These are phyloP conservation scores for Percina caprodes DNA, from an alignment of 2,113 vertebrate species.

Conservation along the genomic window DNA sequence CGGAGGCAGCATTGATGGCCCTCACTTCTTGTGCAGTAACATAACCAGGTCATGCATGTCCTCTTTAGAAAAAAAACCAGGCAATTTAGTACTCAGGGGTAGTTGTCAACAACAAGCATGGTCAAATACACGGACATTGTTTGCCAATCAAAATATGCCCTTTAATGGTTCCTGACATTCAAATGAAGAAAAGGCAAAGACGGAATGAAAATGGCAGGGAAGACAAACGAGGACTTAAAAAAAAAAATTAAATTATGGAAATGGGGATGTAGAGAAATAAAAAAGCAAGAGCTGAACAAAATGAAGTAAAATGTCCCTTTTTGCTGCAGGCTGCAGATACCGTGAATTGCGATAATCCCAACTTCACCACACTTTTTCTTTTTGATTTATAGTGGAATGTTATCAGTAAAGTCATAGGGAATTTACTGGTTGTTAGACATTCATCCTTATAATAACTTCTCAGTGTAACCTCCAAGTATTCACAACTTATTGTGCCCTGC, in stretches of 20 bases:
- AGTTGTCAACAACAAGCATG: slow-evolving; percentile 32
- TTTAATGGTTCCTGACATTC: slow-evolving; percentile 41
- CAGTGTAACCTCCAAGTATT: slow-evolving; percentile 19
- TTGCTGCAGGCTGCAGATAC: slow-evolving; percentile 38
- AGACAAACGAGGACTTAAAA: slow-evolving; percentile 7
- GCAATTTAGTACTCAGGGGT: slow-evolving; percentile 40
- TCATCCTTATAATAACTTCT: slow-evolving; percentile 40
- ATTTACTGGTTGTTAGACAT: slow-evolving; percentile 43
- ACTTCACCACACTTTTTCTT: not conserved
- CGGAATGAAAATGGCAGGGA: not conserved
- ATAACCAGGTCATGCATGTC: slow-evolving; percentile 69
- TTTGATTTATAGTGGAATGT: slow-evolving; percentile 51
- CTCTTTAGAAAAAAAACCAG: slow-evolving; percentile 34
- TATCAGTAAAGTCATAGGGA: slow-evolving; percentile 50
- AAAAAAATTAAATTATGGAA: not conserved
- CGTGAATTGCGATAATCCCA: slow-evolving; percentile 4
- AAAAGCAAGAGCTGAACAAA: slow-evolving; percentile 25
- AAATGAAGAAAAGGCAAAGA: slow-evolving; percentile 29
- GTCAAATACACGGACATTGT: slow-evolving; percentile 15
- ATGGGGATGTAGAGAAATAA: not conserved
- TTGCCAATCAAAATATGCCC: slow-evolving; percentile 14
- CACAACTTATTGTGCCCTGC: slow-evolving; percentile 38
- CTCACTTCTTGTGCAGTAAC: slow-evolving; percentile 44
- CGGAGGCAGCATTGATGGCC: slow-evolving; percentile 28
- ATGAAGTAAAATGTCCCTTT: slow-evolving; percentile 11